Evolutionary conservation across 1,140 invertebrate genomes (phyloP).

Genomic region (Drosophila tsacasi): DNA sequence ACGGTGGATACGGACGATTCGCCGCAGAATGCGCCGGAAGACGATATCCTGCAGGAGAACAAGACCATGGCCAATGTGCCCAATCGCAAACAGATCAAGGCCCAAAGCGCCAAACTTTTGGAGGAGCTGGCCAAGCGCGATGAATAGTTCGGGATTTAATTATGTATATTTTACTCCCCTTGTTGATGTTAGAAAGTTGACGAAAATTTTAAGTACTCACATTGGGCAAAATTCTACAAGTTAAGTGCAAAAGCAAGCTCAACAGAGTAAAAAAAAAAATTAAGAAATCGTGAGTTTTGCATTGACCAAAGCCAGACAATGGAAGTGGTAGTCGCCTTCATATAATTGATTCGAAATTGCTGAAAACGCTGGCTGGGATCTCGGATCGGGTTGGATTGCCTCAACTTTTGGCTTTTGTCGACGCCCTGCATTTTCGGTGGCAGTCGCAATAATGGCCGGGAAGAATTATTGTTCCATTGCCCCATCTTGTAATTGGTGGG

Average conservation of each 20-base stretch:
- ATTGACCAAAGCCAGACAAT: conserved; percentile 55
- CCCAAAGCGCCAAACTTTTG: conserved; percentile 70
- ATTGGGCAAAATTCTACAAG: conserved; percentile 26
- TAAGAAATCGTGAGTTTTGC: conserved; percentile 63
- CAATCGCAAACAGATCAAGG: conserved; percentile 78
- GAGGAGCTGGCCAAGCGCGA: conserved; percentile 75
- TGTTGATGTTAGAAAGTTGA: conserved; percentile 11
- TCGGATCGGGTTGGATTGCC: conserved; percentile 48
- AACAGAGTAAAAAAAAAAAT: not conserved
- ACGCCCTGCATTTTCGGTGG: conserved; percentile 64
- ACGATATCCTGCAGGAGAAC: conserved; percentile 65
- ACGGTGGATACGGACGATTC: conserved; percentile 35
- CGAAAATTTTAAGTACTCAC: conserved; percentile 21
- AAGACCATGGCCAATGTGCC: conserved; percentile 73
- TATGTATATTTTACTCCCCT: not conserved
- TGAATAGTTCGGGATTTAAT: conserved; percentile 34
- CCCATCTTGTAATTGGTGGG: conserved; percentile 65
- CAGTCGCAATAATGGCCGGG: conserved; percentile 50
- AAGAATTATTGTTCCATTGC: conserved; percentile 67
- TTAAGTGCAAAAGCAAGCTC: conserved; percentile 16
- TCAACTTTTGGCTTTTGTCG: conserved; percentile 69
- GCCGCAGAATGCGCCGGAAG: conserved; percentile 34
- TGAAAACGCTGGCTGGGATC: conserved; percentile 49
- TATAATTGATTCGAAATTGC: conserved; percentile 75
- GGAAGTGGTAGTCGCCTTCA: conserved; percentile 56